Evolutionary conservation across 2,113 vertebrate genomes (phyloP).

Genomic region (Trochalopteron elliotii): DNA sequence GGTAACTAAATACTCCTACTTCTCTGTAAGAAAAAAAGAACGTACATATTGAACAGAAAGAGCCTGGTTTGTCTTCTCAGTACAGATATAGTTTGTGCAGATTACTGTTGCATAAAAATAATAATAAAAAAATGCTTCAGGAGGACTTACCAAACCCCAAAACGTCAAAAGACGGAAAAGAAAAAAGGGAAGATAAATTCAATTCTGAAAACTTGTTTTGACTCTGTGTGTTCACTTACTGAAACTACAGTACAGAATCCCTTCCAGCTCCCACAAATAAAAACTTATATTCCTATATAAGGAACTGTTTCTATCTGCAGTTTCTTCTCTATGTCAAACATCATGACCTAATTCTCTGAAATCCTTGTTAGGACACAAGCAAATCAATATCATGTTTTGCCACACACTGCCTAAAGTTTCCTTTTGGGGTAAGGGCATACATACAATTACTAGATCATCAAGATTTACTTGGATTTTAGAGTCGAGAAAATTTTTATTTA

Average conservation of each 20-base stretch:
- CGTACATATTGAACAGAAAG: not conserved
- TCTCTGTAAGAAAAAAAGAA: not conserved
- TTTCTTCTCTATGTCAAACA: not conserved
- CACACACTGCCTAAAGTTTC: not conserved
- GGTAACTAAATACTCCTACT: not conserved
- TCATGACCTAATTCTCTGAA: not conserved
- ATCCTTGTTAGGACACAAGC: not conserved
- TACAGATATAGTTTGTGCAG: not conserved
- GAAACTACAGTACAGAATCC: not conserved
- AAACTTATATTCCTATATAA: not conserved
- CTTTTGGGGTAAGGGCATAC: not conserved
- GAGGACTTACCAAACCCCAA: not conserved
- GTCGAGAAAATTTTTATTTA: not conserved
- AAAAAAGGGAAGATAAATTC: no score
- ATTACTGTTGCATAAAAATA: not conserved
- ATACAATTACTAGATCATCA: not conserved
- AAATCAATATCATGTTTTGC: not conserved
- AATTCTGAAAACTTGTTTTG: not conserved
- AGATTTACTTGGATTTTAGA: not conserved
- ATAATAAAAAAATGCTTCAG: not conserved
- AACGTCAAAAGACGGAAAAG: not conserved
- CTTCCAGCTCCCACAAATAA: not conserved
- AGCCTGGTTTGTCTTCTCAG: not conserved
- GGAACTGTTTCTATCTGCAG: not conserved
- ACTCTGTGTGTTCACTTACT: not conserved